phyloP scores from a whole-genome alignment of 1,140 invertebrate genomes.

The Steinernema feltiae region DNA sequence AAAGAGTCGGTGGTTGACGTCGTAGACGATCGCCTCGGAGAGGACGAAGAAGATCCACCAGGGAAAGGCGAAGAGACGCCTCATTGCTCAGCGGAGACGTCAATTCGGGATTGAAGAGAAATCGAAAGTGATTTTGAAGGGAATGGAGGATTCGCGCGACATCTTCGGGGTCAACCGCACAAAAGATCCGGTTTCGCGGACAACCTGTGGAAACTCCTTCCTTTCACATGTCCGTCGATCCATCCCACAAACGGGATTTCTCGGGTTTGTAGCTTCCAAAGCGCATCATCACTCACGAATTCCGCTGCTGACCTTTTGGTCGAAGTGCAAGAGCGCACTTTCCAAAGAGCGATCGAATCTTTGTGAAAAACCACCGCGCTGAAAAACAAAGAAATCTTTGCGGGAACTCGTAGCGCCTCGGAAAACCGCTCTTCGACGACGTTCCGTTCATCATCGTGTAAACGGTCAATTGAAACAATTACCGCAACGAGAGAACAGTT shows the following conservation, averaged over 20 bases:
- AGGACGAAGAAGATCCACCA: background rate
- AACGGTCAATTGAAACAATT: too few relatives aligned
- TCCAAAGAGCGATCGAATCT: background rate
- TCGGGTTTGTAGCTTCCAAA: too few relatives aligned
- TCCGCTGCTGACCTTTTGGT: background rate
- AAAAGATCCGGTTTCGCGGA: background rate
- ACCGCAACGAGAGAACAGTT: too few relatives aligned
- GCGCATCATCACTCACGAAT: background rate
- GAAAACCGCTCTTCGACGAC: too few relatives aligned
- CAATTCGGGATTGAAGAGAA: background rate
- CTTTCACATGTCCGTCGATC: background rate
- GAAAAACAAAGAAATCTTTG: too few relatives aligned
- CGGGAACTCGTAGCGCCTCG: too few relatives aligned
- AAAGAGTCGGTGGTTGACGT: background rate
- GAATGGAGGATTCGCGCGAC: background rate
- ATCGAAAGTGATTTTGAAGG: background rate
- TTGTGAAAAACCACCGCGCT: too few relatives aligned
- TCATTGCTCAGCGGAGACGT: background rate
- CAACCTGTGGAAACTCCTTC: background rate
- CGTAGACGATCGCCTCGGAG: background rate
- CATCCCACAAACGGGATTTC: background rate
- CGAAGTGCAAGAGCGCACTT: background rate
- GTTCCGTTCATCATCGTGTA: too few relatives aligned
- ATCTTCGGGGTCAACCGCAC: background rate
- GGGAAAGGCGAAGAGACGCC: slow-evolving; percentile 7